A percentile compares a stretch with the other conserved stretches of the same genome.
These are phyloP conservation scores for Tolmerus cingulatus DNA, from an alignment of 2,888 invertebrate species.

Conservation along the genomic window DNA sequence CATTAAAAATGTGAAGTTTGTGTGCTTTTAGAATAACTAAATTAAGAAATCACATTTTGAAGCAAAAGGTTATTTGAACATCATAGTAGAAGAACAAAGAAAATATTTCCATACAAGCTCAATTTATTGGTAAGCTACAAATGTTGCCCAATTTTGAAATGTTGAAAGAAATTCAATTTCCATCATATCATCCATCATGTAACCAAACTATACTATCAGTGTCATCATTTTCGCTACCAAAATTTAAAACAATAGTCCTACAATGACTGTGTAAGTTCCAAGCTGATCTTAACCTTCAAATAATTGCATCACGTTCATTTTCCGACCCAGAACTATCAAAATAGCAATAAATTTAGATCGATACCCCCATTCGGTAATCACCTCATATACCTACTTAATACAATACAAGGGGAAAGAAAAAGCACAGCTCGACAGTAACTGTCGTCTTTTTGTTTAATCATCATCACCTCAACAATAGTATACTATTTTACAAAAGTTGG, in stretches of 20 bases:
- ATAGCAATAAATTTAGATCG: slow-evolving; percentile 19
- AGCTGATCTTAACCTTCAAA: slow-evolving; percentile 14
- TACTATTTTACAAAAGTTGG: slow-evolving; percentile 36
- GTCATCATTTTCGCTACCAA: neutral
- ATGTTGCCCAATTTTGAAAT: too few species aligned
- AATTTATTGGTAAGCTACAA: too few species aligned
- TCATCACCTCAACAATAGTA: slow-evolving; percentile 14
- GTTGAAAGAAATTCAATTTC: neutral
- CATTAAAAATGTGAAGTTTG: too few species aligned
- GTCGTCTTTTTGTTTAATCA: slow-evolving; percentile 1
- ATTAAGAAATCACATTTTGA: too few species aligned
- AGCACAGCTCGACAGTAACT: neutral
- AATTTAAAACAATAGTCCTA: neutral
- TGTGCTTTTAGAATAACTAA: too few species aligned
- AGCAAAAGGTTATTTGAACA: too few species aligned
- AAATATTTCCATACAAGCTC: too few species aligned
- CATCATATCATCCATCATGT: neutral
- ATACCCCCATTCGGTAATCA: slow-evolving; percentile 2
- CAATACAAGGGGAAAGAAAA: neutral
- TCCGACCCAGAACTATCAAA: slow-evolving; percentile 34
- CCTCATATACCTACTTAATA: neutral
- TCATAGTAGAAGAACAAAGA: too few species aligned
- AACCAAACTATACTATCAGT: neutral
- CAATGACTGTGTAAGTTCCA: neutral
- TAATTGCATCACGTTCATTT: neutral